A percentile compares a stretch with the other conserved stretches of the same genome.
Evolutionary conservation across 1,140 invertebrate genomes (phyloP).

Genomic region (Musca domestica): DNA sequence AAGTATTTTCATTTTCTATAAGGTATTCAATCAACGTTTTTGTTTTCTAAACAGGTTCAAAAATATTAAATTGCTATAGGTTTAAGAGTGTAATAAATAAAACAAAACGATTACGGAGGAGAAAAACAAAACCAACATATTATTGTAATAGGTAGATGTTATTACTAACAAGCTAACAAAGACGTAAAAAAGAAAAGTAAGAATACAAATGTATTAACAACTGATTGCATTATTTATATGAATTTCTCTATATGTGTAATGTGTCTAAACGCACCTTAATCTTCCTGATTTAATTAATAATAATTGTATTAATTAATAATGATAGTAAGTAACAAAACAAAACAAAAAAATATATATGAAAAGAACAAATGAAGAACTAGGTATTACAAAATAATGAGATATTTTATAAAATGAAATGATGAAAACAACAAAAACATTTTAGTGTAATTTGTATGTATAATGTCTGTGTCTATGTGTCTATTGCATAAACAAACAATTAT

Average conservation of each 20-base stretch:
- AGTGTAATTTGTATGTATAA: slow-evolving; percentile 22
- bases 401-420: background rate
- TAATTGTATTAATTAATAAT: too few relatives aligned
- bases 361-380: background rate
- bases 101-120: background rate
- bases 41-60: background rate
- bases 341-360: background rate
- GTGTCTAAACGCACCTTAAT: slow-evolving; percentile 20
- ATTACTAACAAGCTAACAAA: slow-evolving; percentile 2
- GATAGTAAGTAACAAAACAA: background rate
- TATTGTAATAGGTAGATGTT: slow-evolving; percentile 8
- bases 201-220: slow-evolving; percentile 4
- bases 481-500: slow-evolving; percentile 18
- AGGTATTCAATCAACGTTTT: background rate
- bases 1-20: too few relatives aligned
- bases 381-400: background rate
- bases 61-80: background rate
- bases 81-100: slow-evolving; percentile 14
- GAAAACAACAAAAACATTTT: background rate
- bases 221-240: slow-evolving; percentile 20
- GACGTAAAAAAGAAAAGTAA: background rate
- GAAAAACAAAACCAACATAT: slow-evolving; percentile 4
- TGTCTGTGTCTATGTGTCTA: slow-evolving; percentile 15
- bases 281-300: slow-evolving; percentile 4
- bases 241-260: slow-evolving; percentile 26